Percentiles rank a stretch among this genome's conserved stretches.
phyloP scores from a whole-genome alignment of 1,140 invertebrate species.

The Caenorhabditis inopinata region DNA sequence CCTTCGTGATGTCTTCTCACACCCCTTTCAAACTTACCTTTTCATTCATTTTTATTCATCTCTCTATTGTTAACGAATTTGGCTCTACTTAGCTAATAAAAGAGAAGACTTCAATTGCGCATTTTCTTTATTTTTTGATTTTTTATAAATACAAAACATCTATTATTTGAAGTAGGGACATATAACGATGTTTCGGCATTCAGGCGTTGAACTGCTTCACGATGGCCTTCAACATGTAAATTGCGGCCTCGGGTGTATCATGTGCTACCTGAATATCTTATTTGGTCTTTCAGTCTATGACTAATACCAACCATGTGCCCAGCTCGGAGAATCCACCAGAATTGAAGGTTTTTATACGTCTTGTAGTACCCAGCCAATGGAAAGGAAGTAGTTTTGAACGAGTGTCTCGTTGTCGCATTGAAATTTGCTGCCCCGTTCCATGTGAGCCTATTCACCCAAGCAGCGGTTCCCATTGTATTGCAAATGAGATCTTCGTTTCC shows the following conservation, averaged over 20 bases:
- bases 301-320: conserved; percentile 64
- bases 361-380: conserved; percentile 58
- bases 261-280: conserved; percentile 36
- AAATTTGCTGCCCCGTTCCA: conserved; percentile 55
- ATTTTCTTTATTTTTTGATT: too few relatives aligned
- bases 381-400: conserved; percentile 46
- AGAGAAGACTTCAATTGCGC: conserved; percentile 14
- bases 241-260: conserved; percentile 41
- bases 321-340: conserved; percentile 66
- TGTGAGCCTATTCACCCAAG: conserved; percentile 60
- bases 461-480: conserved; percentile 59
- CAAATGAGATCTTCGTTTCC: conserved; percentile 67
- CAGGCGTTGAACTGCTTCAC: not conserved
- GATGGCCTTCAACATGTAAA: conserved; percentile 39
- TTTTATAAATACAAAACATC: not conserved
- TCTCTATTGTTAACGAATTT: not conserved
- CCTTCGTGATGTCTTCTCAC: not conserved
- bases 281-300: not conserved
- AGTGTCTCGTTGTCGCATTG: conserved; percentile 45
- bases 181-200: too few relatives aligned
- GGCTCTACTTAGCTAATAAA: not conserved
- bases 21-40: not conserved
- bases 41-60: conserved; percentile 15
- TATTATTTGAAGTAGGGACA: too few relatives aligned
- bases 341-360: conserved; percentile 59